Evolutionary conservation across 2,113 vertebrate species (phyloP), one percentile per base, ranked within the genome.

Genomic region (Microtus richardsoni): DNA sequence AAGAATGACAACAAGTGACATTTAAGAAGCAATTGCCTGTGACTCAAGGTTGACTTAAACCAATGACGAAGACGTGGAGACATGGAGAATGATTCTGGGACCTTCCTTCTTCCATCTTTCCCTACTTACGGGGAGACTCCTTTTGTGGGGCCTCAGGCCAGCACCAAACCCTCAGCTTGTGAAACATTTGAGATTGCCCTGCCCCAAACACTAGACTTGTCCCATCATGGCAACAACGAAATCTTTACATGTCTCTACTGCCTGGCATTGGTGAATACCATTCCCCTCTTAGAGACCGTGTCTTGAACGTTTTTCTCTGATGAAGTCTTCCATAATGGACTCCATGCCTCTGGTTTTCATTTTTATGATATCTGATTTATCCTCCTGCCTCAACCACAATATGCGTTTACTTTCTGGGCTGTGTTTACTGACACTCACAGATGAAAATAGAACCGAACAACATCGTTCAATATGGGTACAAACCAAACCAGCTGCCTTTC

Each of bases 1-100:
- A 44, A 90, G 86, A 91, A 73, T 79, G 70, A 89, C 41, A 77
- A 33, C 44, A 71, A 79, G 52, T 88, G 94, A 73, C 87, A 88
- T 16, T 62, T 52, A 84, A 91, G 30, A 91, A 85, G 41, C 52
- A 94, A 91, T 92, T 77, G 28, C 44, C 41, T 44, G 0, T 95
- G 87, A 97, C 58, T 95, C 77, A 85, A 9, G 8, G 22, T 28
- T 88, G 66, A 93, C 4, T 58, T 89, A 78, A 95, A 54, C 7
- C 47, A 83, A 54, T 28, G 41, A 70, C 86, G 13, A 93, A 39
- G 93, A 87, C 28, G 17, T 58, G 14, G 71, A 28, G 94, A 87
- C 28, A 22, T 52, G 14, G 71, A 74, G 22, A 84, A 75, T 52
- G 6, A 52, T 54, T 26, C 33, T 8, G 33, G 14, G 36, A 93